Evolutionary conservation across 2,888 invertebrate species (phyloP).

Genomic region (Synergus laeviventris): DNA sequence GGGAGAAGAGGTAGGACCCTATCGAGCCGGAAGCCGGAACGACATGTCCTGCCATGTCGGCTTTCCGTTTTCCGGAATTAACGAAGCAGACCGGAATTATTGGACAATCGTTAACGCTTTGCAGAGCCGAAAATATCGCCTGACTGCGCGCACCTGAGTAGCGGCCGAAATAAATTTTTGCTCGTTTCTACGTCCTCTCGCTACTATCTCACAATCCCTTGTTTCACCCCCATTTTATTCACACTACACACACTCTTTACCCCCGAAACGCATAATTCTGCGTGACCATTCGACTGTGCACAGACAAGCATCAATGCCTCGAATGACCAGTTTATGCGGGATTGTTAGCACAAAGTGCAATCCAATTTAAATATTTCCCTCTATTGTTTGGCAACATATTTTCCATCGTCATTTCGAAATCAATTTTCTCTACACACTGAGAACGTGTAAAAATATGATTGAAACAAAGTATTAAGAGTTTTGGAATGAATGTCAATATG

Average conservation of each 20-base stretch:
- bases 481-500: no score
- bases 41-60: conserved; percentile 23
- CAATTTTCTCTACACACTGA: background rate
- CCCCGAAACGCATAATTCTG: conserved; percentile 21
- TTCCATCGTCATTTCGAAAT: background rate
- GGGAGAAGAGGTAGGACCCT: conserved; percentile 44
- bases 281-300: conserved; percentile 15
- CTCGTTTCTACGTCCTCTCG: background rate
- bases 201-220: background rate
- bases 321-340: conserved; percentile 37
- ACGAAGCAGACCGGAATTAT: conserved; percentile 39
- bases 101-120: conserved; percentile 40
- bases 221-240: conserved; percentile 1
- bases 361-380: conserved; percentile 33
- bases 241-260: conserved; percentile 6
- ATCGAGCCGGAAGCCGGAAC: conserved; percentile 24
- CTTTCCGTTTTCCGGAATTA: conserved; percentile 38
- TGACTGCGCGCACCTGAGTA: conserved; percentile 31
- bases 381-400: conserved; percentile 1
- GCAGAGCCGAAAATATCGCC: conserved; percentile 35
- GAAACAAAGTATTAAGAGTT: no score
- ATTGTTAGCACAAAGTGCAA: conserved; percentile 28
- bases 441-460: no score
- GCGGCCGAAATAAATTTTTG: conserved; percentile 34
- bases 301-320: conserved; percentile 11